Base-by-base conservation (phyloP, 2,797 vertebrate species). In the Dicrostonyx torquatus region DNA sequence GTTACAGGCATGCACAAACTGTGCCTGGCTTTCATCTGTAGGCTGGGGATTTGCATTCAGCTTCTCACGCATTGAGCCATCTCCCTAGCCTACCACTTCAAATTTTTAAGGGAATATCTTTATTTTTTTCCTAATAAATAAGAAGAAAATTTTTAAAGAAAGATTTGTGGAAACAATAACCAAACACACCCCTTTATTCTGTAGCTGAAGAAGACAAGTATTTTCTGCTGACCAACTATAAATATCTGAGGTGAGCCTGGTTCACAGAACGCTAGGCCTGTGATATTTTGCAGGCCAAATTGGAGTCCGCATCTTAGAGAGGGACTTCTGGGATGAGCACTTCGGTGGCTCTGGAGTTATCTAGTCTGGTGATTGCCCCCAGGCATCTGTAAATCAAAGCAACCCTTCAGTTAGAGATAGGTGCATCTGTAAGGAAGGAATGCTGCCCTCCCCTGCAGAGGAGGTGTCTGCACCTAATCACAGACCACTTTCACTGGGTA, bases 301-400 rank as follows among this genome's bases (percentile, higher is more conserved):
- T 45, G 75, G 60, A 94, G 82, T n/a, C 77, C 60, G n/a, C 79
- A 43, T 86, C 79, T 89, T 78, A 80, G 83, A 87, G 50, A 2
- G 37, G 95, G 88, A 72, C 77, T 94, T 94, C 58, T 78, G 87
- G 77, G 91, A 60, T 66, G 90, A 91, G 66, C 80, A 22, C 85
- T 89, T 84, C 0, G 0, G 73, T 82, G 87, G 53, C 45, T 29
- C 62, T 93, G 72, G 93, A 55, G 92, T 97, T 98, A 48, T 79
- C 91, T 96, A 18, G 73, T 64, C 48, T 1, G 86, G 55, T 5
- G 3, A 66, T 95, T 96, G 93, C 94, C 70, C 60, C 53, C 68
- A 87, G n/a, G 90, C 58, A 94, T 97, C 96, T 98, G 94, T 93
- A 97, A 97, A 97, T 91, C 95, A 97, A 96, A 96, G 95, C 87